Percentiles rank a stretch among this genome's conserved stretches.
Conservation (phyloP, 1,140 invertebrate species). For the Campodea augens region DNA sequence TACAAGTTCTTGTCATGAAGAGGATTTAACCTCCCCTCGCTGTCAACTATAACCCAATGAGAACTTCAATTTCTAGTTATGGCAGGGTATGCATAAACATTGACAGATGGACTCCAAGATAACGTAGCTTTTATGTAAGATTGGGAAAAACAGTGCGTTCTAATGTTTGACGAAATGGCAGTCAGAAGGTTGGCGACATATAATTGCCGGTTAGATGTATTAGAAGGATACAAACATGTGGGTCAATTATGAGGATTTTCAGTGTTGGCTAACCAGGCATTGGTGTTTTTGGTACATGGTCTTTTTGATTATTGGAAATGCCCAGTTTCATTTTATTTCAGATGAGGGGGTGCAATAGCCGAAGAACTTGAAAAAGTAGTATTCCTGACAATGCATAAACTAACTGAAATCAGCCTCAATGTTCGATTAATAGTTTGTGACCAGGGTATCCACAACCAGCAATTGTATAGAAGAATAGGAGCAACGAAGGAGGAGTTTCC, state of each 20-base stretch:
- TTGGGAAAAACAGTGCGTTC: too few relatives aligned
- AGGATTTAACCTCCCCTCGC: too few relatives aligned
- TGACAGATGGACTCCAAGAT: too few relatives aligned
- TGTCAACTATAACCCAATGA: too few relatives aligned
- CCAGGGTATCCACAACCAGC: conserved; percentile 1
- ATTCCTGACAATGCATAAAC: neutral
- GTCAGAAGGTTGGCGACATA: neutral
- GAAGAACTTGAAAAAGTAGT: neutral
- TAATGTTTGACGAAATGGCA: neutral
- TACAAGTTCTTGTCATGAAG: too few relatives aligned
- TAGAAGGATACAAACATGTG: neutral
- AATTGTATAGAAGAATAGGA: neutral
- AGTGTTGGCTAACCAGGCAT: neutral
- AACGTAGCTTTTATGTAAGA: too few relatives aligned
- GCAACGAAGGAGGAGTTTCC: neutral
- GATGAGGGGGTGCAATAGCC: neutral
- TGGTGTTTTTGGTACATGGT: neutral
- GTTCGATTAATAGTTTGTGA: too few relatives aligned
- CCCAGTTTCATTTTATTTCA: neutral
- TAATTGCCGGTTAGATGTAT: neutral
- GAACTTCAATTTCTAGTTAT: too few relatives aligned
- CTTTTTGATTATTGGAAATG: neutral
- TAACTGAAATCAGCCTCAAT: neutral
- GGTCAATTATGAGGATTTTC: too few relatives aligned
- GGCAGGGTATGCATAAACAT: too few relatives aligned